Evolutionary conservation across 2,888 invertebrate genomes (phyloP).

Genomic region (Pheosia tremula): DNA sequence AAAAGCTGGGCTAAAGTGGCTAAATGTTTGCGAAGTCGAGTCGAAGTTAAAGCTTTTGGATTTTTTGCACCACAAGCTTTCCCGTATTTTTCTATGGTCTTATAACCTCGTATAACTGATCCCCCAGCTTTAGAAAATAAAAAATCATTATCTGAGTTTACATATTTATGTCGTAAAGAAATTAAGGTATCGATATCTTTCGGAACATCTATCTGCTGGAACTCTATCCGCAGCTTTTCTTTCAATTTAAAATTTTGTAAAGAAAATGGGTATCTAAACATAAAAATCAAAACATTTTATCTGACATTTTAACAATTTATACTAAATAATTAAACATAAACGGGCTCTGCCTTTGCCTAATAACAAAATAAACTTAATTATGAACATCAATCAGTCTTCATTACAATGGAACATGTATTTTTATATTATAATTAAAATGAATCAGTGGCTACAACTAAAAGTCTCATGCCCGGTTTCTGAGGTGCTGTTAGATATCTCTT

Average conservation of each 20-base stretch:
- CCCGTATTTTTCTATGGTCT: too few species aligned
- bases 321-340: slow-evolving; percentile 17
- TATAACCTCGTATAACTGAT: too few species aligned
- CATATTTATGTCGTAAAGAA: too few species aligned
- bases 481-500: slow-evolving; percentile 15
- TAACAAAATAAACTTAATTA: slow-evolving; percentile 14
- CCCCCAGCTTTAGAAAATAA: too few species aligned
- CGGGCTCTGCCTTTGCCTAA: slow-evolving; percentile 16
- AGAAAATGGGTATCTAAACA: slow-evolving; percentile 14
- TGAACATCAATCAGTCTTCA: slow-evolving; percentile 15
- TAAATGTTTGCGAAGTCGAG: too few species aligned
- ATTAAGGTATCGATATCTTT: too few species aligned
- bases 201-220: slow-evolving; percentile 12
- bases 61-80: too few species aligned
- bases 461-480: slow-evolving; percentile 20
- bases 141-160: too few species aligned
- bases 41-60: too few species aligned
- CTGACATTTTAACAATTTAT: slow-evolving; percentile 16
- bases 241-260: slow-evolving; percentile 18
- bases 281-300: slow-evolving; percentile 16
- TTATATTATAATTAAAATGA: slow-evolving; percentile 20
- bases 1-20: too few species aligned
- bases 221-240: slow-evolving; percentile 14
- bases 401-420: slow-evolving; percentile 15
- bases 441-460: slow-evolving; percentile 20